Evolutionary conservation across 2,888 invertebrate genomes (phyloP).

Genomic region (Antheraea yamamai): DNA sequence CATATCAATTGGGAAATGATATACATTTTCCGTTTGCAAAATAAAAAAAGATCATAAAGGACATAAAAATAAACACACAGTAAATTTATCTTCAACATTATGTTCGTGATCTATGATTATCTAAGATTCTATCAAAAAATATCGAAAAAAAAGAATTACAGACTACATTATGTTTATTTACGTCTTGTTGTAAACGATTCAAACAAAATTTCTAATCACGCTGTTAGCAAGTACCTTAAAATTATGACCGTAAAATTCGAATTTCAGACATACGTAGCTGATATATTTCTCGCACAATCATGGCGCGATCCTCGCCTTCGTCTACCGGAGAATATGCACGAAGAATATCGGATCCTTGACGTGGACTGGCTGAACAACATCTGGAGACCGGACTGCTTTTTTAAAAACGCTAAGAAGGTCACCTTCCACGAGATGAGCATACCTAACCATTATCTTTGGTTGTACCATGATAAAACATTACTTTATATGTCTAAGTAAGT

Average conservation of each 20-base stretch:
- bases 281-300: constrained; percentile 95
- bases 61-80: too few species aligned
- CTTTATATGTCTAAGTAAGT: constrained; percentile 96
- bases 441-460: constrained; percentile 95
- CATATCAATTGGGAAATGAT: too few species aligned
- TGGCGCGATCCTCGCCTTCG: constrained; percentile 95
- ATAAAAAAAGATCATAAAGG: too few species aligned
- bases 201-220: too few species aligned
- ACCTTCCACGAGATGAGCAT: constrained; percentile 97
- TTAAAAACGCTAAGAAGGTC: constrained; percentile 96
- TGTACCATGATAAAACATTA: constrained; percentile 94
- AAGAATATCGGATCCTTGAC: constrained; percentile 93
- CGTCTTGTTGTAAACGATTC: too few species aligned
- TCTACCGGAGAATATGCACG: constrained; percentile 96
- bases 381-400: constrained; percentile 96
- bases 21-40: too few species aligned
- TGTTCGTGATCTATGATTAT: too few species aligned
- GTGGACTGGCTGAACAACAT: constrained; percentile 95
- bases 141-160: too few species aligned
- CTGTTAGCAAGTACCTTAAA: too few species aligned
- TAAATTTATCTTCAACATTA: too few species aligned
- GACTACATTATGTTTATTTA: too few species aligned
- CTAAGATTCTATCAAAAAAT: too few species aligned
- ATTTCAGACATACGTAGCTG: constrained; percentile 94
- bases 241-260: background rate